phyloP scores from a whole-genome alignment of 1,140 invertebrate genomes.

The Phymorhynchus buccinoides region DNA sequence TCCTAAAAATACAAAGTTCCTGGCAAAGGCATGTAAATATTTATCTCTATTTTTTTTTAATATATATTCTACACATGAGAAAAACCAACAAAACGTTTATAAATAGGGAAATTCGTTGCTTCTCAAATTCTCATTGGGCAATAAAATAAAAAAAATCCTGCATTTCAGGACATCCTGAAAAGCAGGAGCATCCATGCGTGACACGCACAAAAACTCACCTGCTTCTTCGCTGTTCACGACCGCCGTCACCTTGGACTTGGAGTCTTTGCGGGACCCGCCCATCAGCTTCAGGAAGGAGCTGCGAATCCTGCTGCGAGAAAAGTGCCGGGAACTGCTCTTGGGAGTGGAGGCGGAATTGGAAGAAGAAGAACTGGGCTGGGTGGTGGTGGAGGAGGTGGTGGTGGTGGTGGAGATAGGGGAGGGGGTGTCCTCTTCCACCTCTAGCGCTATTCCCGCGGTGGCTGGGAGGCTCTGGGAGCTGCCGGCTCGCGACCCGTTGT shows the following conservation, averaged over 20 bases:
- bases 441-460: constrained; percentile 25
- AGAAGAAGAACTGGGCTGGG: no score
- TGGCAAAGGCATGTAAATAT: background rate
- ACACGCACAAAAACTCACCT: no score
- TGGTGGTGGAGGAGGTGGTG: background rate
- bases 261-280: constrained; percentile 41
- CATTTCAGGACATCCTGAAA: no score
- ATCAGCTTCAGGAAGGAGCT: constrained; percentile 61
- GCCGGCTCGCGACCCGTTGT: constrained; percentile 44
- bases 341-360: constrained; percentile 17
- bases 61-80: no score
- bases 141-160: no score
- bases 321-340: constrained; percentile 30
- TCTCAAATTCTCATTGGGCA: no score
- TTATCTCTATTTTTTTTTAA: no score
- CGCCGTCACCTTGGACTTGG: constrained; percentile 22
- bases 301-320: constrained; percentile 57
- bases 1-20: background rate
- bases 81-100: no score
- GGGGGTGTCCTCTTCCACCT: constrained; percentile 23
- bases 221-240: background rate
- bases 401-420: background rate
- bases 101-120: no score
- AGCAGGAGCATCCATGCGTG: no score
- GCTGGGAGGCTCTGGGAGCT: constrained; percentile 52